Conservation (phyloP, 2,888 invertebrate species). For the Onthophagus sagittarius region DNA sequence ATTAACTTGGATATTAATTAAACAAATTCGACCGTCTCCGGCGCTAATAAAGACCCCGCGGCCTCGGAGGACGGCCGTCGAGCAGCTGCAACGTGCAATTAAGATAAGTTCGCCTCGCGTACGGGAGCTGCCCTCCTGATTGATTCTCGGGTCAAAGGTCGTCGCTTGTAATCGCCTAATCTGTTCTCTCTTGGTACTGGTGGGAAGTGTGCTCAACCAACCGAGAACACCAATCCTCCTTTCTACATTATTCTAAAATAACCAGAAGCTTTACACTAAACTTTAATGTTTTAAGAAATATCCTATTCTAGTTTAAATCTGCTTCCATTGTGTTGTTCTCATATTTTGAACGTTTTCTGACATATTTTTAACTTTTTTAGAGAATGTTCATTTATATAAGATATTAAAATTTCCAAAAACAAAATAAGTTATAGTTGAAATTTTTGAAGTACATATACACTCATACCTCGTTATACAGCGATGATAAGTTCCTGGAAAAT, state of each 20-base stretch:
- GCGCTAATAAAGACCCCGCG: constrained; percentile 32
- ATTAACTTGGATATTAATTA: constrained; percentile 21
- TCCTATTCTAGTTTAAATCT: too few relatives aligned
- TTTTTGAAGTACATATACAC: too few relatives aligned
- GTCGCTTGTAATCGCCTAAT: constrained; percentile 30
- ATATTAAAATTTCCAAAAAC: too few relatives aligned
- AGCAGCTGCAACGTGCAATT: constrained; percentile 37
- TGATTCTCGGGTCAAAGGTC: constrained; percentile 39
- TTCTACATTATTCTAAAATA: neutral
- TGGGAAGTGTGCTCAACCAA: constrained; percentile 4
- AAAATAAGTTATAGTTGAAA: too few relatives aligned
- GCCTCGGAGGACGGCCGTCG: constrained; percentile 21
- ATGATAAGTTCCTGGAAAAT: too few relatives aligned
- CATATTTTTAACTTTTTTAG: too few relatives aligned
- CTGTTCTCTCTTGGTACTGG: constrained; percentile 33
- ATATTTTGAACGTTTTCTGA: too few relatives aligned
- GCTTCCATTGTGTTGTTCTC: too few relatives aligned
- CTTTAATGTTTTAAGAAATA: too few relatives aligned
- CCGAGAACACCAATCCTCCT: constrained; percentile 24
- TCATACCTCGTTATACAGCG: too few relatives aligned
- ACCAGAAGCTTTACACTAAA: too few relatives aligned
- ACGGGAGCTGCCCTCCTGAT: constrained; percentile 37
- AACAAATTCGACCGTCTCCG: constrained; percentile 32
- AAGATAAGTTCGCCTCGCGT: constrained; percentile 37
- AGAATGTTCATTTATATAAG: too few relatives aligned